phyloP scores from a whole-genome alignment of 2,888 invertebrate species.

The Campopleginae sp. region DNA sequence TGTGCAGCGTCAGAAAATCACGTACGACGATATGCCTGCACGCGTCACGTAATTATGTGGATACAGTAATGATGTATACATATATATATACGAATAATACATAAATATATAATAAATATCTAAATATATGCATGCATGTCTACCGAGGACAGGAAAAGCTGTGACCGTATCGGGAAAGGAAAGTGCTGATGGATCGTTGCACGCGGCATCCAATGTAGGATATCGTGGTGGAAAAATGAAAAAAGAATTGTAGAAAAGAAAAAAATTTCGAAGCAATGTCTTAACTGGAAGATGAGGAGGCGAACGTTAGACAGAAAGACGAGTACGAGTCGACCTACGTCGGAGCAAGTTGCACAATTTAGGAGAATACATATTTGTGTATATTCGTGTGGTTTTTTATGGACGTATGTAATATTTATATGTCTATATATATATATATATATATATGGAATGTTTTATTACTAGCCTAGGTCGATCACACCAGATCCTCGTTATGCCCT shows the following conservation, averaged over 20 bases:
- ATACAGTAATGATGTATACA: constrained; percentile 42
- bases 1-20: constrained; percentile 60
- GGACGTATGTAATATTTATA: neutral
- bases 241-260: constrained; percentile 8
- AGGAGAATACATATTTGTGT: constrained; percentile 4
- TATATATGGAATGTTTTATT: constrained; percentile 23
- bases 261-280: constrained; percentile 60
- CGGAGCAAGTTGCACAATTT: constrained; percentile 60
- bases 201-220: constrained; percentile 8
- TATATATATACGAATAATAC: neutral
- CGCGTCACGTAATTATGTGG: constrained; percentile 67
- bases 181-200: constrained; percentile 54
- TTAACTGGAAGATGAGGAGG: constrained; percentile 57
- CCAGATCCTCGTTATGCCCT: constrained; percentile 52
- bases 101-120: constrained; percentile 7
- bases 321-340: constrained; percentile 57
- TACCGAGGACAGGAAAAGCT: constrained; percentile 54
- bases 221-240: constrained; percentile 15
- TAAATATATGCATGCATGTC: neutral
- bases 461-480: constrained; percentile 22
- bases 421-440: constrained; percentile 8
- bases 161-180: constrained; percentile 60
- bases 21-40: constrained; percentile 61
- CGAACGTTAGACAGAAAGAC: constrained; percentile 49
- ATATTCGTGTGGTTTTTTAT: neutral